Evolutionary conservation across 2,113 vertebrate species (phyloP).

Genomic region (Sterna hirundo): DNA sequence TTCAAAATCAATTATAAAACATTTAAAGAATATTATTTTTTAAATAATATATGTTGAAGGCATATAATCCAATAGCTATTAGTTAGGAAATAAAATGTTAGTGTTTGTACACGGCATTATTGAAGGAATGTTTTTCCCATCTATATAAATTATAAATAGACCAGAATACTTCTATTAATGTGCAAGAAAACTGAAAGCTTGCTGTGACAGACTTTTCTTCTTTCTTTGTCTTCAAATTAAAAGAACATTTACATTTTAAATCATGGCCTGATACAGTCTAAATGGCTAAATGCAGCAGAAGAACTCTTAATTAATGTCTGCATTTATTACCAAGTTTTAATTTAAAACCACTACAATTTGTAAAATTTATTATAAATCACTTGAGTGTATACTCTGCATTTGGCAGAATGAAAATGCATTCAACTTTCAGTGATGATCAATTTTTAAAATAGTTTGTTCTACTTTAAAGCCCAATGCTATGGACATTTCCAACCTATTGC

Average conservation of each 20-base stretch:
- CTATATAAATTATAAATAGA: conserved; percentile 13
- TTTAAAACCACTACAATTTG: conserved; percentile 37
- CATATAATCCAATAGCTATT: background rate
- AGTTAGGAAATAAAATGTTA: background rate
- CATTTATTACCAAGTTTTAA: conserved; percentile 51
- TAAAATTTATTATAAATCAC: conserved; percentile 46
- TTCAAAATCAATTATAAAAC: background rate
- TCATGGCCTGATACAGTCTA: conserved; percentile 16
- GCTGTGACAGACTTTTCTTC: conserved; percentile 12
- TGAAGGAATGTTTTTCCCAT: background rate
- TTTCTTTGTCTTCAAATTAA: conserved; percentile 53
- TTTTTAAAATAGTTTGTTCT: conserved; percentile 70
- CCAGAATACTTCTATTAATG: background rate
- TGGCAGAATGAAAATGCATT: conserved; percentile 51
- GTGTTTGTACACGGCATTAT: background rate
- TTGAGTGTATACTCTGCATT: conserved; percentile 23
- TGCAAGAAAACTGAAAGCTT: conserved; percentile 28
- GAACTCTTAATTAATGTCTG: conserved; percentile 42
- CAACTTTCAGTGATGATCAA: conserved; percentile 22
- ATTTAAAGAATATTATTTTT: background rate
- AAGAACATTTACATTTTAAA: conserved; percentile 52
- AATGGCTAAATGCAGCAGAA: conserved; percentile 21
- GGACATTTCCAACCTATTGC: conserved; percentile 72
- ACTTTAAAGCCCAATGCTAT: conserved; percentile 61
- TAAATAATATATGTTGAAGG: background rate